phyloP scores from a whole-genome alignment of 2,797 vertebrate genomes.

The Rhabdophis nuchalis region DNA sequence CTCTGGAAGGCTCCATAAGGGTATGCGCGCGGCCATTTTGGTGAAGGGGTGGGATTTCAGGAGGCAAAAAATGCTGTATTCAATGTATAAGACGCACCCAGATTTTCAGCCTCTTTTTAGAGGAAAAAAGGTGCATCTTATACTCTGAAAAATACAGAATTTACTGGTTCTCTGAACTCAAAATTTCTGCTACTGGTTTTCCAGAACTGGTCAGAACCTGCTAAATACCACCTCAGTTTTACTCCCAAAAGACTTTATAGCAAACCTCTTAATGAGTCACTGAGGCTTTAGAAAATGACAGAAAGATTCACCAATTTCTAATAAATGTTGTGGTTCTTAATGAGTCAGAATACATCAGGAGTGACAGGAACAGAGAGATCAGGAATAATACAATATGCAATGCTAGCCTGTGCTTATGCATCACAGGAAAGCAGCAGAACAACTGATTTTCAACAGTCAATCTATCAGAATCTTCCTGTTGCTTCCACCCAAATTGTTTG shows the following conservation, averaged over 20 bases:
- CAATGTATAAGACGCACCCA: no score
- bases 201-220: no score
- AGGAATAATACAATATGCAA: background rate
- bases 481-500: conserved; percentile 7
- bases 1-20: no score
- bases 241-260: background rate
- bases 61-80: no score
- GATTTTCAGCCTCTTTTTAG: no score
- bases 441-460: conserved; percentile 30
- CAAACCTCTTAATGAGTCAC: background rate
- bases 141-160: no score
- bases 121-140: no score
- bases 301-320: background rate
- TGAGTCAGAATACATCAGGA: background rate
- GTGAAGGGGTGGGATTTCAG: no score
- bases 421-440: conserved; percentile 2
- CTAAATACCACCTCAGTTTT: background rate
- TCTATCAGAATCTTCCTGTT: conserved; percentile 10
- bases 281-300: background rate
- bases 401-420: background rate
- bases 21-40: no score
- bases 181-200: no score
- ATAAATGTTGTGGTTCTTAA: background rate
- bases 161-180: no score
- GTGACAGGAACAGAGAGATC: background rate